These are phyloP conservation scores for Parazoanthus atlanticus DNA, from an alignment of 92 coral and sea anemone genomes.

Conservation along the genomic window DNA sequence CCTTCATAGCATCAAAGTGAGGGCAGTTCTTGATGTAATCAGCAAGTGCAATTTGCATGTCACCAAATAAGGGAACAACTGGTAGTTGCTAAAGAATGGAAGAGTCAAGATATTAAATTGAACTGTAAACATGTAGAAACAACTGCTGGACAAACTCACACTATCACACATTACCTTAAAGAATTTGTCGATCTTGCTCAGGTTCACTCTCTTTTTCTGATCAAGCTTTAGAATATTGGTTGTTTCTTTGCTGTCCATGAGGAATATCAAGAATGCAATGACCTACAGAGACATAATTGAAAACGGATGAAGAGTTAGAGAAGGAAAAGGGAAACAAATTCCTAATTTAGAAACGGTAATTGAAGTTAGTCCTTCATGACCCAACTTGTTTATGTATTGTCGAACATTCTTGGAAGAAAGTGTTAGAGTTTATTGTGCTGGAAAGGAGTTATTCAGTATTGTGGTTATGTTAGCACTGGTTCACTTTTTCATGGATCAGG, in stretches of 20 bases:
- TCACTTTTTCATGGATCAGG: too few species aligned
- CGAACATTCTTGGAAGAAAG: too few species aligned
- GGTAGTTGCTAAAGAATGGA: conserved; percentile 86
- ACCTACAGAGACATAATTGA: conserved; percentile 62
- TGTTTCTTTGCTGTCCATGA: conserved; percentile 92
- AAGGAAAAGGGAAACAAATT: too few species aligned
- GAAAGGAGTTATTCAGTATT: too few species aligned
- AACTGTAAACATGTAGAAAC: neutral
- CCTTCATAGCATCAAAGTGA: conserved; percentile 84
- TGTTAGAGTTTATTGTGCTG: too few species aligned
- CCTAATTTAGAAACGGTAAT: too few species aligned
- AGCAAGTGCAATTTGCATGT: conserved; percentile 94
- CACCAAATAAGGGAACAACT: conserved; percentile 97
- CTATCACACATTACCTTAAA: conserved; percentile 68
- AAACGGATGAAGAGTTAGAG: too few species aligned
- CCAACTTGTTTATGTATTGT: too few species aligned
- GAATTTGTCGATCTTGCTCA: conserved; percentile 92
- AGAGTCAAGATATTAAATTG: neutral
- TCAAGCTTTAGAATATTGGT: conserved; percentile 81
- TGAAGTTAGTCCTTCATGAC: too few species aligned
- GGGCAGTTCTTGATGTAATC: conserved; percentile 97
- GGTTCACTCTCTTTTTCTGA: conserved; percentile 87
- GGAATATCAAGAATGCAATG: conserved; percentile 86
- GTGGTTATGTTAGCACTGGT: too few species aligned
- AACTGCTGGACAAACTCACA: neutral